Evolutionary conservation across 2,797 vertebrate species (phyloP), one percentile per base, ranked within the genome.

Genomic region (Darevskia nairensis): DNA sequence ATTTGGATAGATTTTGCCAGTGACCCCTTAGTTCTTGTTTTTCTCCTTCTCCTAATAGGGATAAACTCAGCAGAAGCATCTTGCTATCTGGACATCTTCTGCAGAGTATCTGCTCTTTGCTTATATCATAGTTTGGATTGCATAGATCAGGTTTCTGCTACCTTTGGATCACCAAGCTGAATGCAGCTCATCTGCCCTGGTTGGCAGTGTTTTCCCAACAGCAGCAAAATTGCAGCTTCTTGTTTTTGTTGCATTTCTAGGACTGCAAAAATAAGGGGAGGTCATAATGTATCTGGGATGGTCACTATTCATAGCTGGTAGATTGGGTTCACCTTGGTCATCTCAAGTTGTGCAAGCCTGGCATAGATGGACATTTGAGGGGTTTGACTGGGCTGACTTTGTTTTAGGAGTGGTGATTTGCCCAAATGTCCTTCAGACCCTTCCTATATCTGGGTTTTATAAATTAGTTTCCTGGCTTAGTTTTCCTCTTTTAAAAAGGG

Each of bases 391-490:
- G n/a, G 25, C 50, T 64, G 72, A 17, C 72, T 76, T 71, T n/a
- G 19, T 61, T 87, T 74, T 32, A 80, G 29, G 68, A 87, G 68
- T 81, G 11, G 9, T 11, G 59, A 61, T 72, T 87, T 81, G 71
- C 21, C 50, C 71, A 87, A 41, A 74, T 75, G 41, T 83, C 15
- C 41, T 50, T 69, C 27, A 44, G 19, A 68, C 80, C 3, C 59
- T 77, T 77, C 75, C 61, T 88, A 69, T 29, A 25, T 87, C 78
- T 68, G 21, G 21, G 25, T n/a, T 35, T 59, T 84, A 78, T 84
- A 84, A 55, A 69, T n/a, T 44, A 32, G 17, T 35, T 78, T 55
- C 50, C 6, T 44, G 8, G 6, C 23, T 64, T 81, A 17, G 66
- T n/a, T 39, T 69, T 77, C 59, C 13, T 77, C 32, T 77, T 61